A percentile compares a stretch with the other conserved stretches of the same genome.
These are phyloP conservation scores for Malurus splendens DNA, from an alignment of 2,797 vertebrate genomes.

Conservation along the genomic window DNA sequence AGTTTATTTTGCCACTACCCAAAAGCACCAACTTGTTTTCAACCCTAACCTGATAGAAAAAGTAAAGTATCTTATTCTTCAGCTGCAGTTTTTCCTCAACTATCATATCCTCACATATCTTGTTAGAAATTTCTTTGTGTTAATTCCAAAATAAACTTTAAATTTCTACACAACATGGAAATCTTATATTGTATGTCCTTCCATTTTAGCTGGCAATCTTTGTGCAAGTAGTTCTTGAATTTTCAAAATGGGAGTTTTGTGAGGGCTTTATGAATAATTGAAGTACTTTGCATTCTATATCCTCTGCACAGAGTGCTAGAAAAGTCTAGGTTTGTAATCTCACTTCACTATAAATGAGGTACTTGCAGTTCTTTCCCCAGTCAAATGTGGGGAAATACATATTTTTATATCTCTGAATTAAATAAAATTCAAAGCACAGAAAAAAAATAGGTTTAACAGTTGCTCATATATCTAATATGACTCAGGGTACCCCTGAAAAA, in stretches of 20 bases:
- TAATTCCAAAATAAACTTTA: not conserved
- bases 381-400: not conserved
- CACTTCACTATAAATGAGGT: not conserved
- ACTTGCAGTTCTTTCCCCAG: not conserved
- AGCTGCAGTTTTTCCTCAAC: not conserved
- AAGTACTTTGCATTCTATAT: not conserved
- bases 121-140: not conserved
- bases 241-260: not conserved
- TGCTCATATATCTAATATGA: not conserved
- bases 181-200: not conserved
- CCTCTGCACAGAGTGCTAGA: not conserved
- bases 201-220: not conserved
- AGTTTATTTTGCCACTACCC: not conserved
- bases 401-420: not conserved
- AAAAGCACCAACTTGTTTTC: not conserved
- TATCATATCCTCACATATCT: not conserved
- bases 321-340: not conserved
- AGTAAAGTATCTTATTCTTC: not conserved
- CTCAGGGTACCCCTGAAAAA: not conserved
- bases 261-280: not conserved
- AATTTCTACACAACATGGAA: not conserved
- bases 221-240: not conserved
- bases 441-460: not conserved
- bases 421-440: not conserved
- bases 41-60: not conserved